Evolutionary conservation across 2,113 vertebrate genomes (phyloP).

Genomic region (Grus americana): DNA sequence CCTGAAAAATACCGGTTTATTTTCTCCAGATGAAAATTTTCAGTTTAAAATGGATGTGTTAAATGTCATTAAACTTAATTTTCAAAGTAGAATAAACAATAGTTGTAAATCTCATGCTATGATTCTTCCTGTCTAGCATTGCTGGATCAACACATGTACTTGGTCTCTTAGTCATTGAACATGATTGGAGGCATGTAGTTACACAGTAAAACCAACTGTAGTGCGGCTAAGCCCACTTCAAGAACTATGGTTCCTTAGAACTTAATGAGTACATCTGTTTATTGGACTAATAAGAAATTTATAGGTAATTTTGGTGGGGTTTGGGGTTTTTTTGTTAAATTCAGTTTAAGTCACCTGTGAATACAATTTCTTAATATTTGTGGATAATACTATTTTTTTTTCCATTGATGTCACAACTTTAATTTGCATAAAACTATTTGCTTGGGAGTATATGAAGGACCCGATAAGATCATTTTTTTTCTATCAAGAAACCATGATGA

Average conservation of each 20-base stretch:
- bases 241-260: neutral
- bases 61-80: neutral
- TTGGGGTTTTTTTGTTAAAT: neutral
- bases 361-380: neutral
- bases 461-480: neutral
- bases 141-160: fast-evolving
- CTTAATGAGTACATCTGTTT: neutral
- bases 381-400: neutral
- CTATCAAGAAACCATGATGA: fast-evolving
- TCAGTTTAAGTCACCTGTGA: neutral
- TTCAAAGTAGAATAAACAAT: neutral
- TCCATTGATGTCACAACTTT: neutral
- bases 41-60: neutral
- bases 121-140: neutral
- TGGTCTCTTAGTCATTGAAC: neutral
- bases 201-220: fast-evolving
- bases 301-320: neutral
- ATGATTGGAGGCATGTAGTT: neutral
- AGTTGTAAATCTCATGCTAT: neutral
- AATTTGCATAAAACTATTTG: neutral
- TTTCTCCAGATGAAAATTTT: neutral
- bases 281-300: neutral
- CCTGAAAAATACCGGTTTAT: neutral
- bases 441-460: neutral
- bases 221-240: neutral